A percentile compares a stretch with the other conserved stretches of the same genome.
These are phyloP conservation scores for Phthorimaea operculella DNA, from an alignment of 1,140 invertebrate genomes.

Conservation along the genomic window DNA sequence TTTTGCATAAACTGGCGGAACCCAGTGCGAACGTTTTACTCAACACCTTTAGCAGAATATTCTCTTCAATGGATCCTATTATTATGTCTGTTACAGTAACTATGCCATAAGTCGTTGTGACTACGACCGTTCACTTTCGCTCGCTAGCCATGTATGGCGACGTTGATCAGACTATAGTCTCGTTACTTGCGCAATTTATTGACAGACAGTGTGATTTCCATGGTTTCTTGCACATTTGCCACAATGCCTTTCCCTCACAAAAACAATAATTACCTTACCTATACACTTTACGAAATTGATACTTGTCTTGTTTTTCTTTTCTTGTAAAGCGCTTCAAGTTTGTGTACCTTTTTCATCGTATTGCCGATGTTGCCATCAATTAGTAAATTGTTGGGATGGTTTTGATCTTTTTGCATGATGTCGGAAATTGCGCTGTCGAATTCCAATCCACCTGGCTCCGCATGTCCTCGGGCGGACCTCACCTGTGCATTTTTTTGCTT, in stretches of 20 bases:
- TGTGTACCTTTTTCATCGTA: too few species aligned
- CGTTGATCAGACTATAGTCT: background rate
- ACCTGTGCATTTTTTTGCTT: constrained; percentile 42
- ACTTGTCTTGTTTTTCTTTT: too few species aligned
- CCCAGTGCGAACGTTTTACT: too few species aligned
- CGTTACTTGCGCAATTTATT: background rate
- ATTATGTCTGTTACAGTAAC: background rate
- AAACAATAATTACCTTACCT: too few species aligned
- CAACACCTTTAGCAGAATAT: too few species aligned
- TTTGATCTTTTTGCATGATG: background rate
- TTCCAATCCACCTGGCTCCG: constrained; percentile 16
- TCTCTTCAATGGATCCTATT: too few species aligned
- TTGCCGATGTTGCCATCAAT: too few species aligned
- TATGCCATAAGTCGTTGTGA: background rate
- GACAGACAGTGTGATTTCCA: background rate
- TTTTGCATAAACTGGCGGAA: too few species aligned
- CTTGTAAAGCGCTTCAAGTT: too few species aligned
- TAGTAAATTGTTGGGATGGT: background rate
- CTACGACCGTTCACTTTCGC: constrained; percentile 12
- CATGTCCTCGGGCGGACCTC: constrained; percentile 19
- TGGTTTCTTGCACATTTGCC: background rate
- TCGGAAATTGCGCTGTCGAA: constrained; percentile 2
- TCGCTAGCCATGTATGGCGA: constrained; percentile 1
- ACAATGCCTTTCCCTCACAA: too few species aligned
- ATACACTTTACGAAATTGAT: too few species aligned